Base-by-base conservation (phyloP, 2,888 invertebrate genomes). In the Globia sparganii region DNA sequence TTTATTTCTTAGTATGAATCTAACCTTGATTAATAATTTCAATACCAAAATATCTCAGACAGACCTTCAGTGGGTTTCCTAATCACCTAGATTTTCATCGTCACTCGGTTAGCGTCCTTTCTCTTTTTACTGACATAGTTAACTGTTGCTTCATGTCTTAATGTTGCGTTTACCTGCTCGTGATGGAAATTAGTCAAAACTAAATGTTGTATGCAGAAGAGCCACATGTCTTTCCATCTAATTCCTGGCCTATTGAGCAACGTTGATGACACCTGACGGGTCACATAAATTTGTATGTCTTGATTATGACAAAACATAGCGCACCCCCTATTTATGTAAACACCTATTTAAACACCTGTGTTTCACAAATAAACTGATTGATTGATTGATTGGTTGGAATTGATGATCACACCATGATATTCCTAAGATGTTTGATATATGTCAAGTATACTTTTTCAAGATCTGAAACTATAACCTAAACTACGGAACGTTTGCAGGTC, bases 71-170 rank as follows among this genome's bases (percentile, higher is more conserved):
- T 59, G n/a, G 61, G 77, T 86, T 84, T 85, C 81, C 62, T 81
- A 82, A 80, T 83, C 67, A 59, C 4, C 67, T 75, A 86, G 86
- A 83, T 86, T 87, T 87, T 80, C 86, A 59, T 68, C 77, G 37
- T 74, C 75, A 64, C 73, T 68, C 69, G 49, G 69, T 77, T 73
- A 69, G 75, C 77, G 72, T 82, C 90, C 91, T 91, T 90, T 91
- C 91, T 89, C 90, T 90, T 87, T 88, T 77, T 70, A 81, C 86
- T 88, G 90, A 87, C 88, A 88, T 81, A 87, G 84, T 87, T 87
- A 81, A 59, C 58, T 49, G 69, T 89, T 86, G 81, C 90, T 77
- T 83, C 83, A 85, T 79, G 59, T 56, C 62, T 66, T 64, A 43
- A 75, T 75, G 65, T 79, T 80, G 75, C 72, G 40, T 61, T 78